Percentiles rank a stretch among this genome's conserved stretches.
phyloP scores from a whole-genome alignment of 2,797 vertebrate species.

The Neosilurus hyrtlii region DNA sequence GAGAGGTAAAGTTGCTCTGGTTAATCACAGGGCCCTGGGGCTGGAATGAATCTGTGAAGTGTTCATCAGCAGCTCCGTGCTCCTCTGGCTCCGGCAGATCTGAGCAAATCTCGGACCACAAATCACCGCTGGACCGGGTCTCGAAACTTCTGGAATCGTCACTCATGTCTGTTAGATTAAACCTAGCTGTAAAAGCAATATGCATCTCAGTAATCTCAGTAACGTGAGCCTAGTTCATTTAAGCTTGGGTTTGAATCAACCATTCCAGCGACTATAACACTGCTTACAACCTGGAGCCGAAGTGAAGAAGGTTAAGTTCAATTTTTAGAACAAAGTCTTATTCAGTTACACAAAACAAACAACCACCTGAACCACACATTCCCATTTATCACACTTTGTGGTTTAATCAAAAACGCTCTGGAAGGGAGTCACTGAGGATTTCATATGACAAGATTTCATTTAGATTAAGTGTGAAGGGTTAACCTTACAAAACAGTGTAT shows the following conservation, averaged over 20 bases:
- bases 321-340: not conserved
- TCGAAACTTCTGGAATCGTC: slow-evolving; percentile 76
- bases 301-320: not conserved
- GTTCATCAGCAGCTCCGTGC: slow-evolving; percentile 54
- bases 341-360: not conserved
- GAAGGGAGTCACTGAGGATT: not conserved
- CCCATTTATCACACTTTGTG: not conserved
- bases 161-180: slow-evolving; percentile 71
- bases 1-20: slow-evolving; percentile 50
- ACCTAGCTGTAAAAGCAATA: not conserved
- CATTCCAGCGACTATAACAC: not conserved
- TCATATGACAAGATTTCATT: not conserved
- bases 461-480: not conserved
- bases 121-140: slow-evolving; percentile 77
- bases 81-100: slow-evolving; percentile 70
- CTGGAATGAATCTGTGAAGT: slow-evolving; percentile 85
- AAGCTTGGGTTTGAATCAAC: not conserved
- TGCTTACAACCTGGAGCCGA: not conserved
- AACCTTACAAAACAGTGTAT: not conserved
- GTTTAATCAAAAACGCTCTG: not conserved
- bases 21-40: slow-evolving; percentile 55
- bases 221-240: not conserved
- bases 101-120: slow-evolving; percentile 93
- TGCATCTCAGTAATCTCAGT: not conserved
- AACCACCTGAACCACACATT: not conserved